Percentiles rank a stretch among this genome's conserved stretches.
Conservation (phyloP, 2,888 invertebrate species). For the Deilephila elpenor region DNA sequence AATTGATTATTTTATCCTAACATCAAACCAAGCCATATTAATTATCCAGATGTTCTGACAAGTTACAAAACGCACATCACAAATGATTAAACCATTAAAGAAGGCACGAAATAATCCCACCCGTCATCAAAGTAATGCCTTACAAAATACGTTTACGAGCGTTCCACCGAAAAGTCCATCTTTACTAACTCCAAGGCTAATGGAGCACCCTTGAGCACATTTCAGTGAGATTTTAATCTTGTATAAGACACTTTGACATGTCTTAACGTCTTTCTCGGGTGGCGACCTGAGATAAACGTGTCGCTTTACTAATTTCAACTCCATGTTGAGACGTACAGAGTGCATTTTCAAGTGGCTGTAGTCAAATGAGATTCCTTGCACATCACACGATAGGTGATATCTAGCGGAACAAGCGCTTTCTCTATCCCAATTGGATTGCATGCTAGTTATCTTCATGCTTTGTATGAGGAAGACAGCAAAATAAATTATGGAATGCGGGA, state of each 20-base stretch:
- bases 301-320: conserved; percentile 14
- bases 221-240: conserved; percentile 26
- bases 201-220: conserved; percentile 17
- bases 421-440: conserved; percentile 17
- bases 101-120: not conserved
- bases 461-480: not conserved
- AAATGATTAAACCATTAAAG: not conserved
- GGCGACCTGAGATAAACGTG: conserved; percentile 11
- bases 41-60: not conserved
- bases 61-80: not conserved
- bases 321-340: not conserved
- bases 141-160: not conserved
- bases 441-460: conserved; percentile 9
- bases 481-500: not conserved
- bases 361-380: conserved; percentile 20
- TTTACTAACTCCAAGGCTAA: conserved; percentile 9
- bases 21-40: too few relatives aligned
- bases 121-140: not conserved
- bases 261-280: conserved; percentile 23
- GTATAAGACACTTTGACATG: conserved; percentile 26
- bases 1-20: too few relatives aligned
- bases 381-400: conserved; percentile 25
- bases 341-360: conserved; percentile 8
- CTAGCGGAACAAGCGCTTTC: conserved; percentile 22
- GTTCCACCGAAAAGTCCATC: not conserved